Base-by-base conservation (phyloP, 2,888 invertebrate species). In the Cosmia trapezina region DNA sequence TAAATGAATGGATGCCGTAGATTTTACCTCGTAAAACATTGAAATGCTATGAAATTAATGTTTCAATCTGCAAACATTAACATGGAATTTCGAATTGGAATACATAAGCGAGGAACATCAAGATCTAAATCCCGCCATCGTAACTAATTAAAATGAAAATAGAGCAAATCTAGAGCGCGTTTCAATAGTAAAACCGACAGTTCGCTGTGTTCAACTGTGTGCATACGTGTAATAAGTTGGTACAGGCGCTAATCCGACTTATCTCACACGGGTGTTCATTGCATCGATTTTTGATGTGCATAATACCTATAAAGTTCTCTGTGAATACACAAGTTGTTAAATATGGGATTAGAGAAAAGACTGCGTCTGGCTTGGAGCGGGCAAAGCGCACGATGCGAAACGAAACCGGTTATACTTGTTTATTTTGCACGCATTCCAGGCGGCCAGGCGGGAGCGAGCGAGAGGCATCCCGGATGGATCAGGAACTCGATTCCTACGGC, bases 361-460 rank as follows among this genome's bases (percentile, higher is more conserved):
- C 89, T 88, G 87, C 87, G 90, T 91, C 91, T 91, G 91, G 89
- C 86, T 90, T 84, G 81, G 83, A 88, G 89, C 86, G 91, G 90
- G 91, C 92, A 91, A 92, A 92, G 94, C 92, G 90, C 90, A 89
- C 91, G 92, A 91, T 92, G 93, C 90, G 92, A 93, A 91, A 89
- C 91, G 84, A 88, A 94, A 95, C 96, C 93, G 92, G 96, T 95
- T 90, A 87, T 81, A 92, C 95, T 94, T 92, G 96, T 96, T 96
- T 96, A 95, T 96, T 96, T 96, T 95, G 95, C 96, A 95, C 94
- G 92, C 95, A 96, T 96, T 96, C 96, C 95, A 90, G 92, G 83
- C 91, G 92, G 90, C 90, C 87, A 84, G 90, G 89, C 92, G 91
- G 93, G 94, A 94, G 91, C 90, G 92, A 92, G 93, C 92, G 93